phyloP scores from a whole-genome alignment of 1,140 invertebrate genomes.

The Drosophila virilis region DNA sequence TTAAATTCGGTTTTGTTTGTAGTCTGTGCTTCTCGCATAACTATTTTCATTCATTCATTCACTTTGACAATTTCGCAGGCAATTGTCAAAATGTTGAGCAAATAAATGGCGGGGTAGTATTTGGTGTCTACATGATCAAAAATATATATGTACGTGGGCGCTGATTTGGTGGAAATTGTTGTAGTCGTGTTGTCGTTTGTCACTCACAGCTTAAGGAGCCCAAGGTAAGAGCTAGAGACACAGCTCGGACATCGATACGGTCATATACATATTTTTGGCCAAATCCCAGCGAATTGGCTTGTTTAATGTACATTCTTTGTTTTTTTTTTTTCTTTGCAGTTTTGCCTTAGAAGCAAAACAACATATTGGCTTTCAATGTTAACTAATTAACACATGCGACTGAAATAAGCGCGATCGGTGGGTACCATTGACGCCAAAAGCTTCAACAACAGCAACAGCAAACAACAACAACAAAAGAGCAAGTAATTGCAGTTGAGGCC shows the following conservation, averaged over 20 bases:
- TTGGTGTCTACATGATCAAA: not conserved
- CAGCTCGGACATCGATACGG: slow-evolving; percentile 16
- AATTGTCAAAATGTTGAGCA: slow-evolving; percentile 67
- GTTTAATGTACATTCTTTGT: slow-evolving; percentile 11
- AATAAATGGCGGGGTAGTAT: slow-evolving; percentile 44
- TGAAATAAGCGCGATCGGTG: slow-evolving; percentile 39
- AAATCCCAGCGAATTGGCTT: slow-evolving; percentile 34
- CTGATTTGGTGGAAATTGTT: slow-evolving; percentile 16
- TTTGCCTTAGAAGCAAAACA: slow-evolving; percentile 31
- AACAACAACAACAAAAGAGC: not conserved
- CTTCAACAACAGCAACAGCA: slow-evolving; percentile 23
- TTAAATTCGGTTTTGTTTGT: slow-evolving; percentile 29
- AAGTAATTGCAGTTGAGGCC: slow-evolving; percentile 6
- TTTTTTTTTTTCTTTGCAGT: slow-evolving; percentile 3
- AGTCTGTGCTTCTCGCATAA: slow-evolving; percentile 40
- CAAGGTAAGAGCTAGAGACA: slow-evolving; percentile 55
- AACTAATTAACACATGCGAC: slow-evolving; percentile 60
- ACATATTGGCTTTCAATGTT: slow-evolving; percentile 66
- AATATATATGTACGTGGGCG: slow-evolving; percentile 6
- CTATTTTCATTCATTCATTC: slow-evolving; percentile 67
- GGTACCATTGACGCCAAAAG: slow-evolving; percentile 8
- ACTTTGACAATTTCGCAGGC: slow-evolving; percentile 56
- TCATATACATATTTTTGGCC: slow-evolving; percentile 31
- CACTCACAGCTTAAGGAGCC: slow-evolving; percentile 23
- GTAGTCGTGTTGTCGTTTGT: slow-evolving; percentile 2